These are phyloP conservation scores for Ochlodes sylvanus DNA, from an alignment of 2,888 invertebrate genomes.

Conservation along the genomic window DNA sequence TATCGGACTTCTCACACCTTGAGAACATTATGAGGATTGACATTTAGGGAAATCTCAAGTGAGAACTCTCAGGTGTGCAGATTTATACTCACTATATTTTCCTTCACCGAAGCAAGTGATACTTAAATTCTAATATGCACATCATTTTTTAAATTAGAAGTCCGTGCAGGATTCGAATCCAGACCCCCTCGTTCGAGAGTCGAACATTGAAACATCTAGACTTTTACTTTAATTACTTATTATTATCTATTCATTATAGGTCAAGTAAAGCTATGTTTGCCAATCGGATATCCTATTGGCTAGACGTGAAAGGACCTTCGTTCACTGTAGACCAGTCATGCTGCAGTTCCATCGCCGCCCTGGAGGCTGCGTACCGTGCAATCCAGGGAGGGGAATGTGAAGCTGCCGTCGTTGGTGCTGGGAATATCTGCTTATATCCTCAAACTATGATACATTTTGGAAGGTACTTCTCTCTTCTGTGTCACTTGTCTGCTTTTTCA, in stretches of 20 bases:
- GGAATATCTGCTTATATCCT: conserved; percentile 83
- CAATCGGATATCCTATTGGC: conserved; percentile 70
- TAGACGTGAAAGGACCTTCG: conserved; percentile 65
- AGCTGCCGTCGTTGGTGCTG: conserved; percentile 86
- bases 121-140: no score
- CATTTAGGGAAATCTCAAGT: no score
- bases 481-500: not conserved
- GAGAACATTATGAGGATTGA: no score
- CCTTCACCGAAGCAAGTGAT: no score
- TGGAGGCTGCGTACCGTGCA: conserved; percentile 59
- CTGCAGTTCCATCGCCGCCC: conserved; percentile 58
- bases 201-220: no score
- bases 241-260: conserved; percentile 43
- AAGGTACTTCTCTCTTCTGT: conserved; percentile 1
- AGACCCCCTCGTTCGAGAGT: no score
- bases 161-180: no score
- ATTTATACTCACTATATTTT: no score
- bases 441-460: conserved; percentile 51
- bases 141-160: no score
- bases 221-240: no score
- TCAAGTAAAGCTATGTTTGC: conserved; percentile 64
- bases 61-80: no score
- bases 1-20: no score
- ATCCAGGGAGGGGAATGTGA: conserved; percentile 64
- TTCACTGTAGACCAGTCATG: conserved; percentile 59